Base-by-base conservation (phyloP, 2,113 vertebrate genomes). In the Planiliza haematocheilus region DNA sequence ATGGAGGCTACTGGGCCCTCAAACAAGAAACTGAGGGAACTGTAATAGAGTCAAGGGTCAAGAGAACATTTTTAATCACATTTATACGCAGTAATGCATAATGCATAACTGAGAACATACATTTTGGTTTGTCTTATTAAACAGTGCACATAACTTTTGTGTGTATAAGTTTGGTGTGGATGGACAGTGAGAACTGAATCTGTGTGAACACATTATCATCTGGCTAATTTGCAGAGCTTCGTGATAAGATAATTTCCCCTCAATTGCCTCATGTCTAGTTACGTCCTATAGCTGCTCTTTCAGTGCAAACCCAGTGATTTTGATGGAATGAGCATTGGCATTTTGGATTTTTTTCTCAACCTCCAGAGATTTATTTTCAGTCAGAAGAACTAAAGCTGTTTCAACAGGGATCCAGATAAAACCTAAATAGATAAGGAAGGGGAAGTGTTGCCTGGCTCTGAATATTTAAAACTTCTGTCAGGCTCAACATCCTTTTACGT, bases 241-340 rank as follows among this genome's bases (percentile, higher is more conserved):
- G 79, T 38, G 20, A 62, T 62, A 58, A 52, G 65, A 30, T 60
- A 20, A 14, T 79, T 86, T 81, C 75, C 72, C 56, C 65, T 61
- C 37, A 66, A 39, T 81, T 66, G 56, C 74, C 71, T 70, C 62
- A 79, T 70, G 77, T 88, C 79, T 88, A 46, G 66, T 88, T 83
- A 88, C 70, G 67, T 84, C 67, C 49, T 7, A 10, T 46, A 74
- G 55, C 43, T 7, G 24, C 60, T 65, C 43, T 41, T 71, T 59
- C 55, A 37, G 61, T 69, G 66, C 36, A 3, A 81, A 71, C 73
- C 70, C 79, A 81, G 73, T 50, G 80, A 83, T 82, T 79, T 83
- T 71, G 53, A 50, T 62, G 51, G 84, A 76, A 82, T 87, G 71
- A 77, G 79, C 70, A 83, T 77, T 74, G 82, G 70, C 78, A 52